Evolutionary conservation across 2,797 vertebrate species (phyloP), one percentile per base, ranked within the genome.

Genomic region (Epinephelus malabaricus): DNA sequence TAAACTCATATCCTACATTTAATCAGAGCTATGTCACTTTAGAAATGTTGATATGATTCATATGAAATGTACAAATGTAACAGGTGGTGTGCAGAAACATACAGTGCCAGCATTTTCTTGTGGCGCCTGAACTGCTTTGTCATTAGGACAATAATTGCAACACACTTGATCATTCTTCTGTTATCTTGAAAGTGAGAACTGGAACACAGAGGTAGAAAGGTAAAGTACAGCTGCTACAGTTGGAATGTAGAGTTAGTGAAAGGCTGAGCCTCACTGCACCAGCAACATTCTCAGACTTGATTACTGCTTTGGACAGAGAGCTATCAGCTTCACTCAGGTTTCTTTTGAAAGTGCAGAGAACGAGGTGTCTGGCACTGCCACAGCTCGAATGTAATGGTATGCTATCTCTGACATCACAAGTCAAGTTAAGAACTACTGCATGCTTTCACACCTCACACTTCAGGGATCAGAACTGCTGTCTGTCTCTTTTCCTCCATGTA

Each of bases 111-210:
- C 34, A 8, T 34, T 34, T 34, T 7, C 34, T 30, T 34, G 34
- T 34, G 6, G 34, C 1, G 34, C 6, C 34, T 34, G 34, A 7
- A 8, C 34, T 34, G 34, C 34, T 34, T 34, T 34, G 34, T 8
- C 34, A 34, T 34, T 34, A 46, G 11, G 34, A 43, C 56, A 38
- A 40, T 47, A 46, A 55, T 5, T 62, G 55, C 25, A 67, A 47
- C 45, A 58, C 11, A 0, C 49, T 59, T 8, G 11, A 14, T n/a
- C 38, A 15, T 3, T 69, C 46, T 66, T 65, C 43, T 74, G 19
- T 65, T 71, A 76, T 59, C 58, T 54, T 64, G 17, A 65, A 10
- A 64, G 66, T 14, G 15, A 46, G 11, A 69, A 47, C 21, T 47
- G 50, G 11, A 30, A 38, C 4, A 40, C 12, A n/a, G 21, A 18